Percentiles rank a stretch among this genome's conserved stretches.
Conservation (phyloP, 2,113 vertebrate species). For the Miniopterus natalensis region DNA sequence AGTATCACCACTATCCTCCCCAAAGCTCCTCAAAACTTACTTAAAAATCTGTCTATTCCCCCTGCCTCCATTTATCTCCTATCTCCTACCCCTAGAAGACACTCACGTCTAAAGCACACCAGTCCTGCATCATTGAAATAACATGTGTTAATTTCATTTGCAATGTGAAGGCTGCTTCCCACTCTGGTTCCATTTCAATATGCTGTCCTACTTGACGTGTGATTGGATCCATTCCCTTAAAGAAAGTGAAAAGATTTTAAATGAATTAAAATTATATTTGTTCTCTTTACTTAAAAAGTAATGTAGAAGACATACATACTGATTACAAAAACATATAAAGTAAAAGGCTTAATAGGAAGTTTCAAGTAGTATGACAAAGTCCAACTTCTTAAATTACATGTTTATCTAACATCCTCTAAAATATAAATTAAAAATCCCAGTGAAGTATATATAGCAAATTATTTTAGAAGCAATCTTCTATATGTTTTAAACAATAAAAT, state of each 20-base stretch:
- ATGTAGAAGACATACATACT: constrained; percentile 13
- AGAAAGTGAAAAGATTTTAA: constrained; percentile 45
- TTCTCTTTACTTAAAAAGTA: constrained; percentile 4
- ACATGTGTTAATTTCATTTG: constrained; percentile 99
- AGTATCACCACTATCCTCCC: background rate
- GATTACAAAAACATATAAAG: constrained; percentile 25
- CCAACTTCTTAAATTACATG: background rate
- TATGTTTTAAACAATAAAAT: constrained; percentile 31
- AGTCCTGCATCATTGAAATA: constrained; percentile 99
- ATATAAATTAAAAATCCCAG: constrained; percentile 19
- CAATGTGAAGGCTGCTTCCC: constrained; percentile 98
- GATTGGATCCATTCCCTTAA: constrained; percentile 98
- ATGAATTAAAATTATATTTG: constrained; percentile 38
- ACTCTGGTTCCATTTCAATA: constrained; percentile 99
- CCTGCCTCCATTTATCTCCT: background rate
- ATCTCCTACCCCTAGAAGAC: background rate
- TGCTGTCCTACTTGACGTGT: constrained; percentile 98
- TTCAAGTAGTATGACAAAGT: constrained; percentile 2
- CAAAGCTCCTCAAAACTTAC: background rate
- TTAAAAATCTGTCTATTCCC: background rate
- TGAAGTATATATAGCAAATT: background rate
- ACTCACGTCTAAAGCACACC: constrained; percentile 96
- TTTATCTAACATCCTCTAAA: constrained; percentile 55
- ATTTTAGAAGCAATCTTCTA: constrained; percentile 32
- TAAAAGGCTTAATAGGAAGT: constrained; percentile 5